These are phyloP conservation scores for Hemichromis elongatus DNA, from an alignment of 2,113 vertebrate species.

Conservation along the genomic window DNA sequence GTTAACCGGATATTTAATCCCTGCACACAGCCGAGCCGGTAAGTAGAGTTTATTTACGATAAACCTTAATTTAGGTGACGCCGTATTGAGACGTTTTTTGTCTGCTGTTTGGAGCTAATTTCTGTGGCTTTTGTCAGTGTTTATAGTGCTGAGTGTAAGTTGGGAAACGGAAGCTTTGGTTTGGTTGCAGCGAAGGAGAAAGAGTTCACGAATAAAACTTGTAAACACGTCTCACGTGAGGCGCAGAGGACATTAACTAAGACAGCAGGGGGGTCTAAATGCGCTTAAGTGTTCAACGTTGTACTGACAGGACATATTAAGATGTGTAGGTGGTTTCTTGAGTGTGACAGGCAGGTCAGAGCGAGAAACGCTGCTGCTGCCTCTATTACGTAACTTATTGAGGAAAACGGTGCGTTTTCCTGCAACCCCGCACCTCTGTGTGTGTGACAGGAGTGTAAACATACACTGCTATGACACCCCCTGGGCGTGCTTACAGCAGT, in stretches of 20 bases:
- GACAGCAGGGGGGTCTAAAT: background rate
- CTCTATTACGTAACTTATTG: constrained; percentile 11
- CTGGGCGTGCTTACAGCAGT: background rate
- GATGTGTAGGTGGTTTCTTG: background rate
- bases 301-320: background rate
- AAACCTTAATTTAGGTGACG: background rate
- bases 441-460: background rate
- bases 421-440: background rate
- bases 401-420: background rate
- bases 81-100: background rate
- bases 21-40: background rate
- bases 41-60: background rate
- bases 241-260: background rate
- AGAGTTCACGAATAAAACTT: background rate
- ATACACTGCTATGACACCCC: background rate
- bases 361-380: background rate
- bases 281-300: background rate
- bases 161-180: background rate
- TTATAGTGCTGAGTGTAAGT: constrained; percentile 10
- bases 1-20: background rate
- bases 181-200: background rate
- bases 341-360: background rate
- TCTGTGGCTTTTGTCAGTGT: background rate
- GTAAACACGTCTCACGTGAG: background rate
- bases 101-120: background rate